phyloP scores from a whole-genome alignment of 2,113 vertebrate species.

The Aptenodytes forsteri region DNA sequence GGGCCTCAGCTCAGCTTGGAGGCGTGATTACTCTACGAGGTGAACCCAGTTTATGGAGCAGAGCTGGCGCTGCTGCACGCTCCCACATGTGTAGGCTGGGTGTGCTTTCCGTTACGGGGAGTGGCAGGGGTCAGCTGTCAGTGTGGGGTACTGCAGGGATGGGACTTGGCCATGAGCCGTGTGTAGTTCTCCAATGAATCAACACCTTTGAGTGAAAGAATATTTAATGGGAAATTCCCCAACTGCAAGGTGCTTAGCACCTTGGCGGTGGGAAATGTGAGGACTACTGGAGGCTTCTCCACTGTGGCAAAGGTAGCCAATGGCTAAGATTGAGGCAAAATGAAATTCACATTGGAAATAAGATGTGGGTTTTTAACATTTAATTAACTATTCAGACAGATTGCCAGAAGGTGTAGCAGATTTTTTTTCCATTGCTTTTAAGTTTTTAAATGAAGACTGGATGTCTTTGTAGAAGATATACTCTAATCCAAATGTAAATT shows the following conservation, averaged over 20 bases:
- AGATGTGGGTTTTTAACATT: neutral
- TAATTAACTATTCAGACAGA: constrained; percentile 15
- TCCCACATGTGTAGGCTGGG: neutral
- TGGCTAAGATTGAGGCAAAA: neutral
- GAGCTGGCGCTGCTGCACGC: neutral
- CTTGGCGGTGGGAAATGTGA: neutral
- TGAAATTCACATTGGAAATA: neutral
- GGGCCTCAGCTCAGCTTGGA: neutral
- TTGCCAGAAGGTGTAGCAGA: neutral
- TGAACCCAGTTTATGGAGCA: neutral
- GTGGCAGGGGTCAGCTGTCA: neutral
- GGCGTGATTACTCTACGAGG: neutral
- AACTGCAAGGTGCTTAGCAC: neutral
- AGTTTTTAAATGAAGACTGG: constrained; percentile 25
- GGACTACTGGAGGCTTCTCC: neutral
- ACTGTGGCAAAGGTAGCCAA: neutral
- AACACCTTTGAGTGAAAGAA: neutral
- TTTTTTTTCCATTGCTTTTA: constrained; percentile 26
- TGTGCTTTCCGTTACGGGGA: neutral
- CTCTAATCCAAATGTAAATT: constrained; percentile 61
- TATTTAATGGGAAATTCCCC: neutral
- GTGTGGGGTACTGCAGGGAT: neutral
- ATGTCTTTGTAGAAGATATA: constrained; percentile 14
- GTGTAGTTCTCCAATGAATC: neutral
- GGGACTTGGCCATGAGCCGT: neutral